Conservation (phyloP, 2,113 vertebrate species). For the Penelope pileata region DNA sequence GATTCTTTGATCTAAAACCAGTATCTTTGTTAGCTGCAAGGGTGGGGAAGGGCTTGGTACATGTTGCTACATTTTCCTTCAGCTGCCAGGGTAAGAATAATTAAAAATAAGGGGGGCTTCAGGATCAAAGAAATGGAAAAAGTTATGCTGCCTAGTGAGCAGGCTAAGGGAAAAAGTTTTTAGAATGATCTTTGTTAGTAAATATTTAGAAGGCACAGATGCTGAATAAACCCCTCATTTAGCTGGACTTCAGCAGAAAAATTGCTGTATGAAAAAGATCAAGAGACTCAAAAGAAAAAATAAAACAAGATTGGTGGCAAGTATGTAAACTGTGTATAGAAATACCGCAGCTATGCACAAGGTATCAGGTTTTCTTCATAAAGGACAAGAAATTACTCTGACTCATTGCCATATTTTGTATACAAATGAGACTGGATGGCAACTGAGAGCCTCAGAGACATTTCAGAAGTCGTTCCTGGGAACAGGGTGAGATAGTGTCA, state of each 20-base stretch:
- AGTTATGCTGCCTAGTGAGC: not conserved
- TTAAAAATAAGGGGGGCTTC: slow-evolving; percentile 26
- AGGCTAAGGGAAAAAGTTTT: not conserved
- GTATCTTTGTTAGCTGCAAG: slow-evolving; percentile 51
- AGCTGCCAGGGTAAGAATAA: slow-evolving; percentile 36
- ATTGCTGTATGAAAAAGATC: slow-evolving; percentile 40
- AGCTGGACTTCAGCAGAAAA: slow-evolving; percentile 25
- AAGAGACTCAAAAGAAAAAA: slow-evolving; percentile 44
- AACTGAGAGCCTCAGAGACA: slow-evolving; percentile 4
- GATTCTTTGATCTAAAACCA: slow-evolving; percentile 39
- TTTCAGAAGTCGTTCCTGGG: slow-evolving; percentile 31
- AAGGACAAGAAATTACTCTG: slow-evolving; percentile 47
- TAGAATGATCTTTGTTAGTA: slow-evolving; percentile 32
- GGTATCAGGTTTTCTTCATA: slow-evolving; percentile 49
- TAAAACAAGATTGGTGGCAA: slow-evolving; percentile 32
- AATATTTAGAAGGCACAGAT: slow-evolving; percentile 62
- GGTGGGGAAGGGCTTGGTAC: not conserved
- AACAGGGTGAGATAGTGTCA: not conserved
- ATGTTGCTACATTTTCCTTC: slow-evolving; percentile 10
- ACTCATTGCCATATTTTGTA: slow-evolving; percentile 43
- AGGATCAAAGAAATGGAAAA: slow-evolving; percentile 46
- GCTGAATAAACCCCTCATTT: slow-evolving; percentile 55
- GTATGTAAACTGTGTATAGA: slow-evolving; percentile 23
- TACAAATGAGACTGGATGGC: slow-evolving; percentile 31
- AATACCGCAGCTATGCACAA: slow-evolving; percentile 33